Percentiles rank a stretch among this genome's conserved stretches.
phyloP scores from a whole-genome alignment of 2,888 invertebrate species.

The Aleiodes testaceus region DNA sequence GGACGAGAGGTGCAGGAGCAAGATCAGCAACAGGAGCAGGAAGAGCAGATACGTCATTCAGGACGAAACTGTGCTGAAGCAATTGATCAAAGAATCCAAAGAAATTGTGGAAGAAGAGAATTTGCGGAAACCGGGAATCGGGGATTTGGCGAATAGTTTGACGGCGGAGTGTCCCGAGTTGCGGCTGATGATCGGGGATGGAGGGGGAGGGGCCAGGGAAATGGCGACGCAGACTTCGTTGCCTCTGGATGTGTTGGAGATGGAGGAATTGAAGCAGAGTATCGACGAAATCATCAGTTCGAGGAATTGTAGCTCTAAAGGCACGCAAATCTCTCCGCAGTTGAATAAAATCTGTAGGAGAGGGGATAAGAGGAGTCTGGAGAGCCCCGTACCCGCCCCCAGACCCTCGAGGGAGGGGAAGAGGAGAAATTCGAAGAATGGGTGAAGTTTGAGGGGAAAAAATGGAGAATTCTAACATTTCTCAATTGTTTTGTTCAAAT shows the following conservation, averaged over 20 bases:
- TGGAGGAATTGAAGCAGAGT: conserved; percentile 70
- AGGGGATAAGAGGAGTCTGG: conserved; percentile 40
- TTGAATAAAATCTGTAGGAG: conserved; percentile 58
- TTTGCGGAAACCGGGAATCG: conserved; percentile 60
- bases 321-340: conserved; percentile 68
- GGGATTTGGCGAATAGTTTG: conserved; percentile 65
- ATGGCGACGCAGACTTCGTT: conserved; percentile 70
- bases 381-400: conserved; percentile 10
- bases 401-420: conserved; percentile 29
- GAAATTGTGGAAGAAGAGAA: conserved; percentile 55
- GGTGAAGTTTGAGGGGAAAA: too few relatives aligned
- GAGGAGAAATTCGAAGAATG: conserved; percentile 13
- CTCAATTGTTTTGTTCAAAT: too few relatives aligned
- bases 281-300: conserved; percentile 70
- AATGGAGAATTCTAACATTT: too few relatives aligned
- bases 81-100: conserved; percentile 61
- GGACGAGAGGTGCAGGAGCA: conserved; percentile 57
- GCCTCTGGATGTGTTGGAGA: conserved; percentile 68
- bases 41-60: conserved; percentile 61
- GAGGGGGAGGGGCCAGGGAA: conserved; percentile 63
- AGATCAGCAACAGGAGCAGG: conserved; percentile 60
- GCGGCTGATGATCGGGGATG: conserved; percentile 60
- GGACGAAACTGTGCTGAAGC: conserved; percentile 65
- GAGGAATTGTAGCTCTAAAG: conserved; percentile 66
- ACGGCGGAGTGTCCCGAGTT: conserved; percentile 65